These are phyloP conservation scores for Sturnira hondurensis DNA, from an alignment of 2,113 vertebrate species.

Conservation along the genomic window DNA sequence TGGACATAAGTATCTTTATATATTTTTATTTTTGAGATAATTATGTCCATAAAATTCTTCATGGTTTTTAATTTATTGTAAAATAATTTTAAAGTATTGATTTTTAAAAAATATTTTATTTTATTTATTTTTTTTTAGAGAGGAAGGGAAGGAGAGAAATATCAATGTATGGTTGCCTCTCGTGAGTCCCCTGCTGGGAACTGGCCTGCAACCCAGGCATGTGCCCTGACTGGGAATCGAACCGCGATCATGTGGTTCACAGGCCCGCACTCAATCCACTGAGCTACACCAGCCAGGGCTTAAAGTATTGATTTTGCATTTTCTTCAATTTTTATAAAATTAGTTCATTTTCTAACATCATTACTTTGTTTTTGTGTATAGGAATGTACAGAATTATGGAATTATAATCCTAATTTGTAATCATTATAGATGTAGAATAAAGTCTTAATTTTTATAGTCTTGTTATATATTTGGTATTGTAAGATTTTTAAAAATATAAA, in stretches of 20 bases:
- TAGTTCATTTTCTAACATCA: not conserved
- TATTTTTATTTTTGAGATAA: not conserved
- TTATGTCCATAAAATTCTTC: not conserved
- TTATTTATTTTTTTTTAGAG: too few relatives aligned
- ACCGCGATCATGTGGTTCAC: too few relatives aligned
- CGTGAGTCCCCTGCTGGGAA: too few relatives aligned
- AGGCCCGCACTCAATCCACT: too few relatives aligned
- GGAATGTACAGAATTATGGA: not conserved
- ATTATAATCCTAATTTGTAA: not conserved
- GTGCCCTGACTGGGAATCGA: too few relatives aligned
- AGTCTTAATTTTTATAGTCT: slow-evolving; percentile 8
- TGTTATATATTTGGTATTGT: not conserved
- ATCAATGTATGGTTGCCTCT: too few relatives aligned
- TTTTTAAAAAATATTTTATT: too few relatives aligned
- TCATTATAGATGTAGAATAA: not conserved
- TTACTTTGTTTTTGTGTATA: not conserved
- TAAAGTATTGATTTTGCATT: not conserved
- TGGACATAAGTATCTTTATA: not conserved
- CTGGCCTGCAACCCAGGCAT: too few relatives aligned
- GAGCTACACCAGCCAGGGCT: too few relatives aligned
- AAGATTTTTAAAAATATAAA: not conserved
- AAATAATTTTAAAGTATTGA: too few relatives aligned
- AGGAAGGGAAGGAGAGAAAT: too few relatives aligned
- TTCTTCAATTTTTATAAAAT: not conserved
- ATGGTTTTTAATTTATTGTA: not conserved